phyloP scores from a whole-genome alignment of 2,797 vertebrate genomes.

The Danio tinwini region DNA sequence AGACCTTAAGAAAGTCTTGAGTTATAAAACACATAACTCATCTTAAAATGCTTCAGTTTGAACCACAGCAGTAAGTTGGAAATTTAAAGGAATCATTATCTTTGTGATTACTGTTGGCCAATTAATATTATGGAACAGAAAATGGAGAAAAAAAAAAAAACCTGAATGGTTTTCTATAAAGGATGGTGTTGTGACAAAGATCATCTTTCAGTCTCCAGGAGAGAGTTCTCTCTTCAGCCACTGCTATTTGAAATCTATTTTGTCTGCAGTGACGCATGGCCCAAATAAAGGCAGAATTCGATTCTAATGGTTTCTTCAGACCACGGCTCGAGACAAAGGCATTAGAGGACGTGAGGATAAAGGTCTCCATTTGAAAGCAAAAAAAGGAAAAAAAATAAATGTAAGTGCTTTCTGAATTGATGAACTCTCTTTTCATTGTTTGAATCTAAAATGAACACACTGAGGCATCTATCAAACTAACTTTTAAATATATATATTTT shows the following conservation, averaged over 20 bases:
- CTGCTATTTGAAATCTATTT: slow-evolving; percentile 43
- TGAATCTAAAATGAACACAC: slow-evolving; percentile 11
- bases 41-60: slow-evolving; percentile 60
- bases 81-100: slow-evolving; percentile 59
- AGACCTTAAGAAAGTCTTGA: slow-evolving; percentile 38
- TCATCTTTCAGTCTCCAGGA: slow-evolving; percentile 19
- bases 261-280: slow-evolving; percentile 47
- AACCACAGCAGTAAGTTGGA: slow-evolving; percentile 45
- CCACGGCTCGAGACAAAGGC: slow-evolving; percentile 46
- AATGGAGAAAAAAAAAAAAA: slow-evolving; percentile 38
- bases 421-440: background rate
- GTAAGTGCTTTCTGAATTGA: slow-evolving; percentile 21
- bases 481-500: background rate
- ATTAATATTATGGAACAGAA: slow-evolving; percentile 45
- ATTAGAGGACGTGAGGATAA: slow-evolving; percentile 41
- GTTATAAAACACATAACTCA: slow-evolving; percentile 42
- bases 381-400: background rate
- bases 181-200: background rate
- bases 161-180: slow-evolving; percentile 39
- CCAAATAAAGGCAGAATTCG: slow-evolving; percentile 46
- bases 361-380: slow-evolving; percentile 28
- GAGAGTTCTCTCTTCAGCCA: slow-evolving; percentile 21
- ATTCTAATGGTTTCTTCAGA: slow-evolving; percentile 56
- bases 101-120: slow-evolving; percentile 42
- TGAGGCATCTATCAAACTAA: background rate